Base-by-base conservation (phyloP, 2,888 invertebrate species). In the Eupithecia dodoneata region DNA sequence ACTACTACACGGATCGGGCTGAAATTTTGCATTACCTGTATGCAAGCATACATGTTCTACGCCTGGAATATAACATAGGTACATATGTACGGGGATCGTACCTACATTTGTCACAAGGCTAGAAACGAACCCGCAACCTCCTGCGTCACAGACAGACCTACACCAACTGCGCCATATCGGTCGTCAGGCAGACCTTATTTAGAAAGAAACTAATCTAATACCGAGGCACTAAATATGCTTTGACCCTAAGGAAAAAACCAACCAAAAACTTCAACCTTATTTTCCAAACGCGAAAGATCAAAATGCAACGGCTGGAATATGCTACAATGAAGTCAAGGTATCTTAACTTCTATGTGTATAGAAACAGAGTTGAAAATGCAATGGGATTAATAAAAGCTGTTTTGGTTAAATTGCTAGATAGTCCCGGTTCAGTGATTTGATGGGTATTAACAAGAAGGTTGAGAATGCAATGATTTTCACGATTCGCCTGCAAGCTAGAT, bases 381-480 rank as follows among this genome's bases (percentile, higher is more conserved):
- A 30, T 30, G 30, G 63, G 10, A 63, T 18, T 3, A 63, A 30
- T 63, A 63, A 63, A 47, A 66, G 45, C n/a, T 45, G 73, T 30
- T 67, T 67, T 69, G 66, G 30, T 49, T 18, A 52, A 49, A 63
- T 63, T 63, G 63, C 63, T 63, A 12, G 10, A 30, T 63, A 12
- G 63, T 44, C 59, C 55, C 9, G 66, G 41, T 65, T 52, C 71
- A 71, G 49, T 55, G 71, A 42, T 66, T 66, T 66, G 18, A 49
- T 69, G 77, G 63, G 15, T 66, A 30, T 66, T 15, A 42, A 42
- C 42, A n/a, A 70, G 69, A 77, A 70, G 72, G 74, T 74, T 67
- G 72, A 63, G 52, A 74, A 74, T 74, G 59, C 30, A 72, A 63
- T 72, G 69, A 15, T 42, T 67, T 44, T 70, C 59, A 59, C 30